Conservation (phyloP, 2,113 vertebrate species). For the Apeltes quadracus region DNA sequence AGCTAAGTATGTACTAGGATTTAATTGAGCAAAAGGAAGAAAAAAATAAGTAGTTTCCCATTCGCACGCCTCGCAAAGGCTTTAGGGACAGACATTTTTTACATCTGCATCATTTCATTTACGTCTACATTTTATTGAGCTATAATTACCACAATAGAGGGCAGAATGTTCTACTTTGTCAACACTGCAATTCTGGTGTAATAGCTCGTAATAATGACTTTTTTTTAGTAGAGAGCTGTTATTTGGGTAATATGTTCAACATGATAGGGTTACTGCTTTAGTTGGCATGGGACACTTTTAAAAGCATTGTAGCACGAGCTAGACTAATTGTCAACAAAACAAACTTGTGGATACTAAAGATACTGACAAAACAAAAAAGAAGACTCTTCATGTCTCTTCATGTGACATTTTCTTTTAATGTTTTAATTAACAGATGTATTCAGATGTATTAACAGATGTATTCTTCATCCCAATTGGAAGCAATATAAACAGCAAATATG, state of each 20-base stretch:
- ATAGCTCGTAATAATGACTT: constrained; percentile 60
- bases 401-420: not conserved
- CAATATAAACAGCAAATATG: too few species aligned
- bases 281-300: constrained; percentile 23
- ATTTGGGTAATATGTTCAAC: constrained; percentile 45
- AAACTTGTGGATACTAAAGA: not conserved
- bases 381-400: too few species aligned
- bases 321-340: constrained; percentile 27
- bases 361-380: constrained; percentile 1
- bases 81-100: constrained; percentile 53
- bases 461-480: too few species aligned
- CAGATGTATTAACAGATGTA: too few species aligned
- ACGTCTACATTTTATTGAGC: constrained; percentile 66
- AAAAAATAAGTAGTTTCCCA: constrained; percentile 33
- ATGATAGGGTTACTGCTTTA: constrained; percentile 20
- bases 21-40: constrained; percentile 56
- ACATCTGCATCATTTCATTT: constrained; percentile 66
- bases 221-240: constrained; percentile 61
- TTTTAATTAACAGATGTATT: too few species aligned
- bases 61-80: constrained; percentile 37
- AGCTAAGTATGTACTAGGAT: constrained; percentile 56
- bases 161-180: constrained; percentile 61
- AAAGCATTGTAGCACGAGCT: constrained; percentile 9
- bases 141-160: constrained; percentile 65
- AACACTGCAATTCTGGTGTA: constrained; percentile 57